Evolutionary conservation across 2,113 vertebrate genomes (phyloP).

Genomic region (Otocyon megalotis): DNA sequence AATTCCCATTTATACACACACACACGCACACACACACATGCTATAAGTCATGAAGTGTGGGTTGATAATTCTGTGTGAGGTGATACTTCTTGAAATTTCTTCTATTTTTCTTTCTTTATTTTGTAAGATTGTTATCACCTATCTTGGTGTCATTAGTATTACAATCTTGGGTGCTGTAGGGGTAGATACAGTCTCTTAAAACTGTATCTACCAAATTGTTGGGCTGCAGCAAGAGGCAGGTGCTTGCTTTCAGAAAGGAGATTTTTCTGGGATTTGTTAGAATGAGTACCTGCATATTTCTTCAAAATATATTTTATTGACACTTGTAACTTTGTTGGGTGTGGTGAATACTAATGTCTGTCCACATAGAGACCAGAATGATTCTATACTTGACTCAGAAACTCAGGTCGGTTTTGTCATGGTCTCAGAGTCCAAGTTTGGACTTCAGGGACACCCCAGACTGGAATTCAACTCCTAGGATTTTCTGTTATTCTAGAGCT

Average conservation of each 20-base stretch:
- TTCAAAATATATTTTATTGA: neutral
- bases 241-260: conserved; percentile 1
- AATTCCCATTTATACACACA: neutral
- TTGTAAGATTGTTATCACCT: neutral
- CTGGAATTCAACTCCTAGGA: neutral
- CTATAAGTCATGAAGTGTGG: neutral
- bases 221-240: neutral
- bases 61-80: neutral
- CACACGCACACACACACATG: no score
- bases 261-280: neutral
- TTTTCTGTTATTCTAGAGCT: neutral
- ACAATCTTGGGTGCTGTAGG: neutral
- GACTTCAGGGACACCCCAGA: neutral
- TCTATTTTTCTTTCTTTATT: neutral
- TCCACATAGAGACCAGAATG: neutral
- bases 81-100: neutral
- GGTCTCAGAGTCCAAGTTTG: neutral
- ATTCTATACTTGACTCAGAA: neutral
- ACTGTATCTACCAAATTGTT: neutral
- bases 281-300: neutral
- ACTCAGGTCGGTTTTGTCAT: neutral
- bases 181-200: neutral
- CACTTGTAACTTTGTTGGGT: neutral
- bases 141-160: neutral
- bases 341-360: neutral